Conservation (phyloP, 2,797 vertebrate species). For the Leptoclinus maculatus region DNA sequence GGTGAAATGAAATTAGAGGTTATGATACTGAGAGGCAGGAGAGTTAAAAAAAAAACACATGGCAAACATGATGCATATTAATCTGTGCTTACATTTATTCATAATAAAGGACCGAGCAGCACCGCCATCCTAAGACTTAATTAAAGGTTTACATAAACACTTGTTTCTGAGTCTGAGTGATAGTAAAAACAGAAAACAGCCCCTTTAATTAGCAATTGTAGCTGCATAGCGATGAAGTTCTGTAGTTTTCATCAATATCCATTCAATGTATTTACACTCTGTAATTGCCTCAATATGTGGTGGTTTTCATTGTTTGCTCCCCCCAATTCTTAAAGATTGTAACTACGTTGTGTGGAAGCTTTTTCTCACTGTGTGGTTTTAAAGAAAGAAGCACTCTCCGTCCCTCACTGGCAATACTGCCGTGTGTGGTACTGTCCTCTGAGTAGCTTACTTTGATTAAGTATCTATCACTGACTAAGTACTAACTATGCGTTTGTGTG, state of each 20-base stretch:
- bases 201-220: background rate
- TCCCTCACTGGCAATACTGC: constrained; percentile 29
- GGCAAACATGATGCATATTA: background rate
- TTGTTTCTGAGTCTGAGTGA: background rate
- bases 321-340: background rate
- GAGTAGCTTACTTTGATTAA: constrained; percentile 42
- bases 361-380: constrained; percentile 4
- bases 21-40: constrained; percentile 17
- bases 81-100: background rate
- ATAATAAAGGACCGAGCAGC: background rate
- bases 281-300: background rate
- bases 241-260: background rate
- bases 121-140: background rate
- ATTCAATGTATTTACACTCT: background rate
- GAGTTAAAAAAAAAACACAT: background rate
- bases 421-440: constrained; percentile 17
- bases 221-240: background rate
- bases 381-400: constrained; percentile 5
- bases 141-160: background rate
- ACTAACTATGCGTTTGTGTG: background rate
- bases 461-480: constrained; percentile 24
- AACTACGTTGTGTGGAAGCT: background rate
- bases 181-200: background rate
- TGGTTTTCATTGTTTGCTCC: background rate
- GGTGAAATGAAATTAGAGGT: constrained; percentile 30